Conservation (phyloP, 2,888 invertebrate species). For the Melieria omissa region DNA sequence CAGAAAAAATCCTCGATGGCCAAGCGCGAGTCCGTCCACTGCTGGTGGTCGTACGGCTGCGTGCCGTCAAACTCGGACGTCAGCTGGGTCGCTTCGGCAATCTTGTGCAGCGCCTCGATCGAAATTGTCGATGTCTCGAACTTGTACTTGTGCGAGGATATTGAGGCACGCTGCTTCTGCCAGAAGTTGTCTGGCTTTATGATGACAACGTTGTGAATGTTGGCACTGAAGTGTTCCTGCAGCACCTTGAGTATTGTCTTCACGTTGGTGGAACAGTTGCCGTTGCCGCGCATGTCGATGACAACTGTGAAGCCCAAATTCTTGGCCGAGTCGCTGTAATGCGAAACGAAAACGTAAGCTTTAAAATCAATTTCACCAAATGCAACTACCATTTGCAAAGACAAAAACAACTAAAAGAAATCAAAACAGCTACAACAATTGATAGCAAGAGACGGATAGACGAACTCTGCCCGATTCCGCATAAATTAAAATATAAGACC, state of each 20-base stretch:
- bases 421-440: too few relatives aligned
- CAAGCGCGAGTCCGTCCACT: conserved; percentile 95
- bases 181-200: conserved; percentile 99
- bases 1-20: conserved; percentile 96
- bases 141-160: conserved; percentile 98
- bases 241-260: conserved; percentile 97
- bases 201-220: conserved; percentile 93
- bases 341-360: conserved; percentile 7
- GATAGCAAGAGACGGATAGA: too few relatives aligned
- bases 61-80: conserved; percentile 95
- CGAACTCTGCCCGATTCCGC: too few relatives aligned
- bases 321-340: conserved; percentile 65
- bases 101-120: conserved; percentile 91
- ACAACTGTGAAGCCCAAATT: conserved; percentile 93
- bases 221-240: conserved; percentile 94
- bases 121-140: conserved; percentile 99
- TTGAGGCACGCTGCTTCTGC: conserved; percentile 98
- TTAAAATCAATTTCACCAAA: too few relatives aligned
- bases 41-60: conserved; percentile 93
- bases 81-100: conserved; percentile 91
- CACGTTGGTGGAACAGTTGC: conserved; percentile 86
- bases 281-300: conserved; percentile 95
- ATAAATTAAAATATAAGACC: too few relatives aligned
- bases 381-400: too few relatives aligned
- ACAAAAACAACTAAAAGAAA: too few relatives aligned